Evolutionary conservation across 2,113 vertebrate species (phyloP).

Genomic region (Athene noctua): DNA sequence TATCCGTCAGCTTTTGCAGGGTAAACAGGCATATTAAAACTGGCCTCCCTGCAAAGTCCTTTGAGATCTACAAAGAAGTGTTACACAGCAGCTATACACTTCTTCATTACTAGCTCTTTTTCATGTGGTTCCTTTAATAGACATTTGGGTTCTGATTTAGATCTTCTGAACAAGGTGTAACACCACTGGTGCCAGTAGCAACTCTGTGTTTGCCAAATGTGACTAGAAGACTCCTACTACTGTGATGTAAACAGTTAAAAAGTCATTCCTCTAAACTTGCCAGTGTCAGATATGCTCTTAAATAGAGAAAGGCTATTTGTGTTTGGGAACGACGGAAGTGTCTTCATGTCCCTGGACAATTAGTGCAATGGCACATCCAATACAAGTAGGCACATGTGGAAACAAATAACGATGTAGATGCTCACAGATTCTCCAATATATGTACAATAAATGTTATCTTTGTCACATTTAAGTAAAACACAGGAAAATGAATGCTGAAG

Average conservation of each 20-base stretch:
- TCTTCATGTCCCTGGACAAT: not conserved
- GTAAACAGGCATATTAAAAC: not conserved
- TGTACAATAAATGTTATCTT: not conserved
- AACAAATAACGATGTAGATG: not conserved
- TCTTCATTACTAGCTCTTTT: constrained; percentile 11
- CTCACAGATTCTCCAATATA: not conserved
- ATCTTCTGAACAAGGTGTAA: not conserved
- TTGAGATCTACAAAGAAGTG: constrained; percentile 10
- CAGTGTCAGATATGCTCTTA: not conserved
- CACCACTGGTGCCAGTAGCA: not conserved
- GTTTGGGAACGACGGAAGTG: not conserved
- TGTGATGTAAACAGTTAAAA: not conserved
- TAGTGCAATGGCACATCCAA: not conserved
- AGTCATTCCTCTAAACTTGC: not conserved
- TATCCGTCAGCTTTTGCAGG: not conserved
- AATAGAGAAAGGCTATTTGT: not conserved
- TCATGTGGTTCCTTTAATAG: constrained; percentile 42
- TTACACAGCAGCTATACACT: not conserved
- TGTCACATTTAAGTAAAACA: not conserved
- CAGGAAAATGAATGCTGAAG: not conserved
- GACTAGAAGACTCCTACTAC: not conserved
- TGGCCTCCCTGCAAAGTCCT: not conserved
- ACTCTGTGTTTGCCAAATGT: not conserved
- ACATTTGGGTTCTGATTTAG: constrained; percentile 19
- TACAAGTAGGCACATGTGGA: not conserved